Evolutionary conservation across 2,113 vertebrate species (phyloP).

Genomic region (Silurus meridionalis): DNA sequence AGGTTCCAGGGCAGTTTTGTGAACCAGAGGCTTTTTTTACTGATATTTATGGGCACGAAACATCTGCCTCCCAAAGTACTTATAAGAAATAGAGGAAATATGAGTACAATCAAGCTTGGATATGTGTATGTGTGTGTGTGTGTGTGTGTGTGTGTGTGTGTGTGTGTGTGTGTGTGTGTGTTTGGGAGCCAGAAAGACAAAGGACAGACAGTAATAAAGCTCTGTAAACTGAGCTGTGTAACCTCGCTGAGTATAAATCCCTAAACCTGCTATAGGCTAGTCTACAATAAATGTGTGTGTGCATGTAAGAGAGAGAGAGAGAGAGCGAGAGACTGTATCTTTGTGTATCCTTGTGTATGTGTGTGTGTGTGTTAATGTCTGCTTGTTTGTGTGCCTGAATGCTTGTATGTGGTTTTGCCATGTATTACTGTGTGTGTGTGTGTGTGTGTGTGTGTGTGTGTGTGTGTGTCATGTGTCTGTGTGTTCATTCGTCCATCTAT

Average conservation of each 20-base stretch:
- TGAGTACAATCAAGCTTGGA: neutral
- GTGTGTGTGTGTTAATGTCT: neutral
- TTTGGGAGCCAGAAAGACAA: neutral
- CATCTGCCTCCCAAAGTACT: neutral
- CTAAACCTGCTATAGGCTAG: neutral
- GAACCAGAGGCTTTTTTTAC: neutral
- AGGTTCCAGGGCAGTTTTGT: neutral
- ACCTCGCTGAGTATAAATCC: neutral
- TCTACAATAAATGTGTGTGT: neutral
- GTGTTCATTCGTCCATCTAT: no score
- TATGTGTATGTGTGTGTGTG: neutral
- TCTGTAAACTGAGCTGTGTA: neutral
- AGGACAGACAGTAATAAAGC: constrained; percentile 10
- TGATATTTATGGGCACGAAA: neutral
- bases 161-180: neutral
- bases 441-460: no score
- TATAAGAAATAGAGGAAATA: neutral
- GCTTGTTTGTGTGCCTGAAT: no score
- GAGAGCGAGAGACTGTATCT: no score
- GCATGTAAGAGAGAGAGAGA: neutral
- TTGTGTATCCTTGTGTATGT: neutral
- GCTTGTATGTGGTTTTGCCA: no score
- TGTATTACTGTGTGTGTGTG: neutral
- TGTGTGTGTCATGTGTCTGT: no score
- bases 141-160: neutral